phyloP scores from a whole-genome alignment of 2,888 invertebrate species.

The Subacronicta megacephala region DNA sequence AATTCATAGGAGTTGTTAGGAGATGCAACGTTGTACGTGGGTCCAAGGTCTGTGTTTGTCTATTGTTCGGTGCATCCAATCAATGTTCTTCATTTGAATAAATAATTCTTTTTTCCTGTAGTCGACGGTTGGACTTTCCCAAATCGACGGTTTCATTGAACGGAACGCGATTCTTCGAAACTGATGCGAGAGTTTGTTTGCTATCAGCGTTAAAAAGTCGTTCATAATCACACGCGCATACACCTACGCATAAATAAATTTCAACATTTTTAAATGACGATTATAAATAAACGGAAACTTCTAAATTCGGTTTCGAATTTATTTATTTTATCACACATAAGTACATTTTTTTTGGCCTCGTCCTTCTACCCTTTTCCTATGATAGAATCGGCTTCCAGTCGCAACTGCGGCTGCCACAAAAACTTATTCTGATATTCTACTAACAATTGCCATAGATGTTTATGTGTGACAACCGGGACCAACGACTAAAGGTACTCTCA shows the following conservation, averaged over 20 bases:
- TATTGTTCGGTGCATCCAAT: slow-evolving; percentile 42
- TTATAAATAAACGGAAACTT: too few species aligned
- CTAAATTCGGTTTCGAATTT: too few species aligned
- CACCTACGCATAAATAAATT: slow-evolving; percentile 31
- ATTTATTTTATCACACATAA: too few species aligned
- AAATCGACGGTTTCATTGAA: slow-evolving; percentile 63
- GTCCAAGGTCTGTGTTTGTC: slow-evolving; percentile 50
- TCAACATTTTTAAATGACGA: too few species aligned
- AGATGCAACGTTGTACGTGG: slow-evolving; percentile 30
- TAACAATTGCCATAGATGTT: too few species aligned
- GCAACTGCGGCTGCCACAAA: too few species aligned
- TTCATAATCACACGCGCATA: slow-evolving; percentile 39
- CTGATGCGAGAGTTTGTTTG: slow-evolving; percentile 72
- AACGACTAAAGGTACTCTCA: too few species aligned
- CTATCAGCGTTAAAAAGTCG: slow-evolving; percentile 67
- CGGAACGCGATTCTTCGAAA: slow-evolving; percentile 83
- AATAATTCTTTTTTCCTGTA: slow-evolving; percentile 72
- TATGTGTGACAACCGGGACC: too few species aligned
- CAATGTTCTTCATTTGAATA: slow-evolving; percentile 49
- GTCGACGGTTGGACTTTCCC: slow-evolving; percentile 65
- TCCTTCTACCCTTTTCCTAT: too few species aligned
- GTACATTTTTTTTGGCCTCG: too few species aligned
- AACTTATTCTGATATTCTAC: too few species aligned
- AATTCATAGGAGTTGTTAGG: slow-evolving; percentile 46
- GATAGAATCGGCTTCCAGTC: too few species aligned